A percentile compares a stretch with the other conserved stretches of the same genome.
Evolutionary conservation across 2,888 invertebrate genomes (phyloP).

Genomic region (Patella depressa): DNA sequence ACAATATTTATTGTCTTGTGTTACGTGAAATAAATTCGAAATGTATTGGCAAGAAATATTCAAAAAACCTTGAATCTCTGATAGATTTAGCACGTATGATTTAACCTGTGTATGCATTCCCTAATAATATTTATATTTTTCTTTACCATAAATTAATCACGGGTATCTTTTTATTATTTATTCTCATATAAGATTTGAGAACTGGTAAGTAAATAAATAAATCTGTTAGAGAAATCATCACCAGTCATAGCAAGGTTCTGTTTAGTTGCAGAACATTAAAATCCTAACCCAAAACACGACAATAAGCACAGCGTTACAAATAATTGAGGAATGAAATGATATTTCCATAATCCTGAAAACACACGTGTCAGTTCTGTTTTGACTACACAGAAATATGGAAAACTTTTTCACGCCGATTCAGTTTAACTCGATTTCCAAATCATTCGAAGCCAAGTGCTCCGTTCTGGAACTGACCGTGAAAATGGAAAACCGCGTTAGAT

Average conservation of each 20-base stretch:
- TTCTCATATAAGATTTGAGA: too few relatives aligned
- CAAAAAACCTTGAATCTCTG: too few relatives aligned
- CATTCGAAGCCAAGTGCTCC: slow-evolving; percentile 11
- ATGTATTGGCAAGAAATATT: too few relatives aligned
- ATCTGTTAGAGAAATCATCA: not conserved
- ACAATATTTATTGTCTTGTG: too few relatives aligned
- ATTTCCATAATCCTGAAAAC: not conserved
- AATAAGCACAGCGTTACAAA: not conserved
- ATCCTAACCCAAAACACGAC: not conserved
- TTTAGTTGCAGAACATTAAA: slow-evolving; percentile 13
- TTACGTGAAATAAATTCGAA: too few relatives aligned
- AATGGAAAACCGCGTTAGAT: not conserved
- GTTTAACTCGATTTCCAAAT: slow-evolving; percentile 6
- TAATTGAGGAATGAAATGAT: not conserved
- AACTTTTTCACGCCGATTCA: not conserved
- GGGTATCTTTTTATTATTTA: too few relatives aligned
- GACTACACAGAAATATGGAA: not conserved
- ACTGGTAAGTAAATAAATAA: too few relatives aligned
- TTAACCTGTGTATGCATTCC: too few relatives aligned
- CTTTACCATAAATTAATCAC: too few relatives aligned
- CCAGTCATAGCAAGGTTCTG: slow-evolving; percentile 7
- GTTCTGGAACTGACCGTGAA: slow-evolving; percentile 2
- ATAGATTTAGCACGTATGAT: too few relatives aligned
- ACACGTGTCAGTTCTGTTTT: too few relatives aligned
- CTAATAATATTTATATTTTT: too few relatives aligned